Conservation (phyloP, 2,113 vertebrate species). For the Pao palembangensis region DNA sequence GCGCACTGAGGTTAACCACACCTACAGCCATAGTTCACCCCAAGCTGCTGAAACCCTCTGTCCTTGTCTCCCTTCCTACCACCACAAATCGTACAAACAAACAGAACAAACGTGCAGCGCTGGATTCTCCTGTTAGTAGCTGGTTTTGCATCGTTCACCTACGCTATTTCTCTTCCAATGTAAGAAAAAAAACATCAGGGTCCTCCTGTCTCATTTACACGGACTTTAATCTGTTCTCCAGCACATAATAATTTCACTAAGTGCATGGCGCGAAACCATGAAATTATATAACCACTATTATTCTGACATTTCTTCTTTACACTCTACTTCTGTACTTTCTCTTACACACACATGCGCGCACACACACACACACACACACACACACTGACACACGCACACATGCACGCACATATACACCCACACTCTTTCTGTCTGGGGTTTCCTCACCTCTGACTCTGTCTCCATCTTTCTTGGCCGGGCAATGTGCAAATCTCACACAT, state of each 20-base stretch:
- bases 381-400: neutral
- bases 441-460: constrained; percentile 10
- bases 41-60: constrained; percentile 41
- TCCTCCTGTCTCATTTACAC: constrained; percentile 30
- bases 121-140: constrained; percentile 35
- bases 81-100: constrained; percentile 59
- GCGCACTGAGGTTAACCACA: constrained; percentile 71
- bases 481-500: constrained; percentile 77
- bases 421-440: constrained; percentile 2
- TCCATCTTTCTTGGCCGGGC: constrained; percentile 68
- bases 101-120: constrained; percentile 45
- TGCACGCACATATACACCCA: neutral
- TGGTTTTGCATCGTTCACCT: constrained; percentile 33
- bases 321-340: constrained; percentile 5
- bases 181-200: constrained; percentile 21
- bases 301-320: constrained; percentile 11
- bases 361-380: neutral
- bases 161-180: constrained; percentile 25
- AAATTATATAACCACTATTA: constrained; percentile 58
- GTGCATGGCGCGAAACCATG: constrained; percentile 41
- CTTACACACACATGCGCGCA: neutral
- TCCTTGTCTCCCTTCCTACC: constrained; percentile 26
- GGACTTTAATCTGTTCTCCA: constrained; percentile 35
- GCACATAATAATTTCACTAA: constrained; percentile 15
- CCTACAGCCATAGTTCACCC: constrained; percentile 54